phyloP scores from a whole-genome alignment of 2,113 vertebrate species.

The Neopipo cinnamomea region DNA sequence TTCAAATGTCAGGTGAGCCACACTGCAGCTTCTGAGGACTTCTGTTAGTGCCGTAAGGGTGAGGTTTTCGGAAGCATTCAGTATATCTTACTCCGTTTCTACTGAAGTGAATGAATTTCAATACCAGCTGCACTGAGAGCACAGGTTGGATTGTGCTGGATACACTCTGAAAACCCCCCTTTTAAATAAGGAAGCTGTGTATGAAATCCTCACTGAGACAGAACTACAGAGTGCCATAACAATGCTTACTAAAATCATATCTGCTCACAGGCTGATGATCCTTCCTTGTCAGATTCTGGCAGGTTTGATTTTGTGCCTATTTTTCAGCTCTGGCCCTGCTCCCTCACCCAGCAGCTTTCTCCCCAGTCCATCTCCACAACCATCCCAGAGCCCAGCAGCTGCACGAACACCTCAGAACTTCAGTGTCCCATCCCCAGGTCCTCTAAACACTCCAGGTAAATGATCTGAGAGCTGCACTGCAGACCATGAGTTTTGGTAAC shows the following conservation, averaged over 20 bases:
- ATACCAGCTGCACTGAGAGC: neutral
- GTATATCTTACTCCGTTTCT: neutral
- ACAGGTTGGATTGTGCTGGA: neutral
- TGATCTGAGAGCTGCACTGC: neutral
- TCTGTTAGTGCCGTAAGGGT: rapidly evolving
- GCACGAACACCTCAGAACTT: slow-evolving; percentile 93
- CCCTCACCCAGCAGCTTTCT: slow-evolving; percentile 95
- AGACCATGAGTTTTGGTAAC: neutral
- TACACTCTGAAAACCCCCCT: neutral
- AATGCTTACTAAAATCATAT: neutral
- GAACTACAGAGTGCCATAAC: neutral
- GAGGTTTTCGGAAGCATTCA: neutral
- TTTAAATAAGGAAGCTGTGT: neutral
- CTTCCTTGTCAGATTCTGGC: neutral
- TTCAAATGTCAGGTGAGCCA: slow-evolving; percentile 87
- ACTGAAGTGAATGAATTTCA: neutral
- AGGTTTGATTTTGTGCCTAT: neutral
- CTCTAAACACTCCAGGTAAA: slow-evolving; percentile 95
- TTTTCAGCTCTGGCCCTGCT: slow-evolving; percentile 88
- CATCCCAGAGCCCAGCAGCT: slow-evolving; percentile 90
- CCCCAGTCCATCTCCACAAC: slow-evolving; percentile 95
- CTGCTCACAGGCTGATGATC: neutral
- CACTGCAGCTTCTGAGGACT: neutral
- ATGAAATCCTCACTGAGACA: neutral
- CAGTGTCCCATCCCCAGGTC: slow-evolving; percentile 91